Percentiles rank a stretch among this genome's conserved stretches.
These are phyloP conservation scores for Latrodectus geometricus DNA, from an alignment of 1,140 invertebrate species.

Conservation along the genomic window DNA sequence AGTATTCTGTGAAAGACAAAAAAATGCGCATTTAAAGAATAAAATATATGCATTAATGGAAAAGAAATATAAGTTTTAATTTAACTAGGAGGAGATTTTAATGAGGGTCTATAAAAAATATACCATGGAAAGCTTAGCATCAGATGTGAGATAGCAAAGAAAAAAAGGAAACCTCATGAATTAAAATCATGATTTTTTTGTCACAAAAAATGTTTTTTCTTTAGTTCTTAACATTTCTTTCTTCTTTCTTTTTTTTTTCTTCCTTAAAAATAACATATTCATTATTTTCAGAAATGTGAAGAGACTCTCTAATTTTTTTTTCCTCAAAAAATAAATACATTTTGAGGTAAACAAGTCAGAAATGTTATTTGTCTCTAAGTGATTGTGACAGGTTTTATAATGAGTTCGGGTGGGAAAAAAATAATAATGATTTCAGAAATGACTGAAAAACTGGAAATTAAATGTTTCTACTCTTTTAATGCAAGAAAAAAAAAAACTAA, in stretches of 20 bases:
- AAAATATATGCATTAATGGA: constrained; percentile 29
- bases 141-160: background rate
- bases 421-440: constrained; percentile 18
- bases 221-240: constrained; percentile 10
- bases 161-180: constrained; percentile 53
- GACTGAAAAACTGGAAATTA: constrained; percentile 31
- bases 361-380: constrained; percentile 58
- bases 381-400: constrained; percentile 59
- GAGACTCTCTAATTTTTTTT: constrained; percentile 10
- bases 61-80: constrained; percentile 61
- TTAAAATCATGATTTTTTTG: constrained; percentile 54
- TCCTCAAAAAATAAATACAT: constrained; percentile 44
- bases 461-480: constrained; percentile 35
- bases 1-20: constrained; percentile 36
- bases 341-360: constrained; percentile 54
- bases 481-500: constrained; percentile 8
- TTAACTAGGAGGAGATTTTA: constrained; percentile 51
- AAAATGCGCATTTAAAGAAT: constrained; percentile 26
- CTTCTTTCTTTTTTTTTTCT: constrained; percentile 12
- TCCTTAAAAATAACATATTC: constrained; percentile 54
- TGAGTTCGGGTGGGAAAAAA: constrained; percentile 32
- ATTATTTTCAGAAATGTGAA: constrained; percentile 34
- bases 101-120: constrained; percentile 43
- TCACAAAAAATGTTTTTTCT: constrained; percentile 30
- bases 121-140: constrained; percentile 3